These are phyloP conservation scores for Philotrypesis tridentata DNA, from an alignment of 1,140 invertebrate species.

Conservation along the genomic window DNA sequence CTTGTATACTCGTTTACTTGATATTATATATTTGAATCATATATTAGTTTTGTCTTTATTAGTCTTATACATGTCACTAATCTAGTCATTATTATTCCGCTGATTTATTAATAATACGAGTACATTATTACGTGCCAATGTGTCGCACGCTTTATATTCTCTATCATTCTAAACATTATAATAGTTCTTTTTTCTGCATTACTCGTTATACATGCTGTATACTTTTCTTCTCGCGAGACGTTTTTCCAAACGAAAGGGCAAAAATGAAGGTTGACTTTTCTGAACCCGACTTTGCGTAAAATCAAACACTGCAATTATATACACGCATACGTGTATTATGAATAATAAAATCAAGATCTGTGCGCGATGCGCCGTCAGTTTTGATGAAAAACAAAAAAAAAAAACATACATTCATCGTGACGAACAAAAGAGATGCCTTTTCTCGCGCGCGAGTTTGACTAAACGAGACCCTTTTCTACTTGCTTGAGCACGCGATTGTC, in stretches of 20 bases:
- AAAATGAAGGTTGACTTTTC: constrained; percentile 42
- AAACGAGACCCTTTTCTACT: constrained; percentile 22
- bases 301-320: not conserved
- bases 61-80: constrained; percentile 42
- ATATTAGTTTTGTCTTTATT: constrained; percentile 7
- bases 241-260: constrained; percentile 26
- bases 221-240: constrained; percentile 20
- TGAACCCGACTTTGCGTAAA: not conserved
- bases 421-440: constrained; percentile 35
- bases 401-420: too few species aligned
- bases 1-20: constrained; percentile 47
- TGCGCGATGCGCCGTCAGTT: not conserved
- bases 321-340: too few species aligned
- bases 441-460: constrained; percentile 23
- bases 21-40: constrained; percentile 26
- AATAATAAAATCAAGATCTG: too few species aligned
- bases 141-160: constrained; percentile 32
- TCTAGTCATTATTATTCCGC: constrained; percentile 17
- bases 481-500: not conserved
- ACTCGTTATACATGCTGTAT: too few species aligned
- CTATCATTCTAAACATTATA: too few species aligned
- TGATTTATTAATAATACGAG: not conserved
- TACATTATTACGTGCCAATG: constrained; percentile 11
- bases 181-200: constrained; percentile 29
- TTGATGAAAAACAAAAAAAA: not conserved